A percentile compares a stretch with the other conserved stretches of the same genome.
Conservation (phyloP, 2,888 invertebrate species). For the Drosophila koepferae region DNA sequence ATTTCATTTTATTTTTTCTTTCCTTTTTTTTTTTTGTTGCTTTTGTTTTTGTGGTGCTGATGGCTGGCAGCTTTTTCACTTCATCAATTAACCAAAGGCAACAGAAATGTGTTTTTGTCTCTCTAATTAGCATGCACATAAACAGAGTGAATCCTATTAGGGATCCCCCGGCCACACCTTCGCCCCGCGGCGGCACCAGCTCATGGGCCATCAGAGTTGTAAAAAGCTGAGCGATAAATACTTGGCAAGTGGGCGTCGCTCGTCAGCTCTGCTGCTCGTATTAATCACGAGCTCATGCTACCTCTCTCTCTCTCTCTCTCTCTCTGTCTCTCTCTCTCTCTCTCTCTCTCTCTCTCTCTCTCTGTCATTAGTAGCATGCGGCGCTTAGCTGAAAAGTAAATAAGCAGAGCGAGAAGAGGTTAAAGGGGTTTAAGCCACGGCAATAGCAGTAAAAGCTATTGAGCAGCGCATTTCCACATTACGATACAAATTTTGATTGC, state of each 20-base stretch:
- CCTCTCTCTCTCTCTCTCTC: constrained; percentile 35
- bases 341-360: constrained; percentile 33
- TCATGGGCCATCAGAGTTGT: constrained; percentile 39
- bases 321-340: constrained; percentile 33
- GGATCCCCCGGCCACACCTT: constrained; percentile 9
- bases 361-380: constrained; percentile 32
- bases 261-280: constrained; percentile 41
- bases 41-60: constrained; percentile 32
- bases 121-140: constrained; percentile 79
- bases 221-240: constrained; percentile 63
- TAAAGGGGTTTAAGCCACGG: background rate
- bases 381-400: background rate
- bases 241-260: constrained; percentile 44
- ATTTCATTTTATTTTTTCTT: background rate
- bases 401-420: background rate
- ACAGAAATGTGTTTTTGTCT: constrained; percentile 75
- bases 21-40: background rate
- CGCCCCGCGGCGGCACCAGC: background rate
- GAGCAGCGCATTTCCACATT: background rate
- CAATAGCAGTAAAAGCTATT: background rate
- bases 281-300: constrained; percentile 25
- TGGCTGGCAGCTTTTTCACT: constrained; percentile 69
- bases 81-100: constrained; percentile 78
- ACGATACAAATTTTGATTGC: background rate
- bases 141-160: constrained; percentile 79